A percentile compares a stretch with the other conserved stretches of the same genome.
These are phyloP conservation scores for Andricus quercusramuli DNA, from an alignment of 2,888 invertebrate species.

Conservation along the genomic window DNA sequence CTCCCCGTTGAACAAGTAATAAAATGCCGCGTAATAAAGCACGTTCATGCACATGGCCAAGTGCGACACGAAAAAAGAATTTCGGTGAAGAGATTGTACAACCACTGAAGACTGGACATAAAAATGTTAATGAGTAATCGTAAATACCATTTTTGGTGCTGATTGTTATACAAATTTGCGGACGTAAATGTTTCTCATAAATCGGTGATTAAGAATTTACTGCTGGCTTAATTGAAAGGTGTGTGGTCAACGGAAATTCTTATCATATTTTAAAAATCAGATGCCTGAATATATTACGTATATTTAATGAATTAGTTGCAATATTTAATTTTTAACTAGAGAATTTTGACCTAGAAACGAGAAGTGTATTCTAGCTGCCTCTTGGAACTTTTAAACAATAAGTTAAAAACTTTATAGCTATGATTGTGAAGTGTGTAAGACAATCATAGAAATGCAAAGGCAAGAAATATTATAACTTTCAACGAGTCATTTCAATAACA, in stretches of 20 bases:
- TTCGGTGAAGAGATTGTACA: not conserved
- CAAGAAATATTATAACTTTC: slow-evolving; percentile 1
- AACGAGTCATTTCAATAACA: slow-evolving; percentile 15
- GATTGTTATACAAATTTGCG: slow-evolving; percentile 35
- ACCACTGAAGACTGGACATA: slow-evolving; percentile 2
- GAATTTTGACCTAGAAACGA: too few relatives aligned
- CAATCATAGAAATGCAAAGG: slow-evolving; percentile 1
- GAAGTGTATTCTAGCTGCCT: too few relatives aligned
- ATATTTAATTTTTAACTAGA: not conserved
- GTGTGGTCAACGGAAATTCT: slow-evolving; percentile 15
- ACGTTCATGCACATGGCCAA: slow-evolving; percentile 27
- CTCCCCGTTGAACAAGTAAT: slow-evolving; percentile 35
- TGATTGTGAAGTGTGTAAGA: not conserved
- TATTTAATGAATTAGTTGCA: too few relatives aligned
- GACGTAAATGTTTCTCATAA: slow-evolving; percentile 28
- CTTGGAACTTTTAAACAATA: too few relatives aligned
- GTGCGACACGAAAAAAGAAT: slow-evolving; percentile 33
- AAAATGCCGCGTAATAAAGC: slow-evolving; percentile 36
- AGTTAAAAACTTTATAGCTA: not conserved
- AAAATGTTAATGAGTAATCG: slow-evolving; percentile 37
- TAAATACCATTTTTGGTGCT: slow-evolving; percentile 38
- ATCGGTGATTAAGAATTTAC: slow-evolving; percentile 23
- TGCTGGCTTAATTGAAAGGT: not conserved
- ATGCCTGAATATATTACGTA: too few relatives aligned
- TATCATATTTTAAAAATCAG: slow-evolving; percentile 1